Evolutionary conservation across 1,140 invertebrate genomes (phyloP).

Genomic region (Drosophila sucinea): DNA sequence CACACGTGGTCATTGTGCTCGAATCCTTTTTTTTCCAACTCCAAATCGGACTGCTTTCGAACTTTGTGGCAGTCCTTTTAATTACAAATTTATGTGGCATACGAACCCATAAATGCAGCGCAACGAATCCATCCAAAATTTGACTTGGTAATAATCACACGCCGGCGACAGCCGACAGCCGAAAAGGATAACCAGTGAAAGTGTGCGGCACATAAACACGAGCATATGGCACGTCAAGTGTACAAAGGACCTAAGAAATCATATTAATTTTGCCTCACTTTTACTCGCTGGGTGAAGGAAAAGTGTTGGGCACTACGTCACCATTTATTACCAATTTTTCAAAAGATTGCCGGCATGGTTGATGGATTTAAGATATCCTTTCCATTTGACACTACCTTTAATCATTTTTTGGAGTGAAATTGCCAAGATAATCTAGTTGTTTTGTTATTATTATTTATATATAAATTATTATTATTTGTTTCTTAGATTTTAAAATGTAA

Average conservation of each 20-base stretch:
- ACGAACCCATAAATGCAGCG: slow-evolving; percentile 21
- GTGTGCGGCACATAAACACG: slow-evolving; percentile 40
- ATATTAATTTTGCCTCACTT: background rate
- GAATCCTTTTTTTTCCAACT: slow-evolving; percentile 19
- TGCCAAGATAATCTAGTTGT: no score
- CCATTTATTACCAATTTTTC: no score
- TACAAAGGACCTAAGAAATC: background rate
- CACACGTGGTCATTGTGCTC: slow-evolving; percentile 38
- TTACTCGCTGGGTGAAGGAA: background rate
- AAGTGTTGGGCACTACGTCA: background rate
- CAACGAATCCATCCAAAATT: slow-evolving; percentile 30
- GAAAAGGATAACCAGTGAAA: slow-evolving; percentile 33
- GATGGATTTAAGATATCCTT: no score
- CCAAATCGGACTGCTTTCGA: background rate
- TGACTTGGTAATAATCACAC: slow-evolving; percentile 48
- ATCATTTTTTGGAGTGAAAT: no score
- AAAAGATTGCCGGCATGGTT: no score
- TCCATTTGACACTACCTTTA: no score
- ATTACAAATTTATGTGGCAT: slow-evolving; percentile 50
- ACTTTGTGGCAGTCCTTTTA: slow-evolving; percentile 30
- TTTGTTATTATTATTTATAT: no score
- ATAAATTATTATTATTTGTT: no score
- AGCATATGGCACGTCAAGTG: slow-evolving; percentile 29
- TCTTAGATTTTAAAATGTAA: no score
- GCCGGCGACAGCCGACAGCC: slow-evolving; percentile 16